Evolutionary conservation across 1,140 invertebrate species (phyloP).

Genomic region (Archegozetes longisetosus): DNA sequence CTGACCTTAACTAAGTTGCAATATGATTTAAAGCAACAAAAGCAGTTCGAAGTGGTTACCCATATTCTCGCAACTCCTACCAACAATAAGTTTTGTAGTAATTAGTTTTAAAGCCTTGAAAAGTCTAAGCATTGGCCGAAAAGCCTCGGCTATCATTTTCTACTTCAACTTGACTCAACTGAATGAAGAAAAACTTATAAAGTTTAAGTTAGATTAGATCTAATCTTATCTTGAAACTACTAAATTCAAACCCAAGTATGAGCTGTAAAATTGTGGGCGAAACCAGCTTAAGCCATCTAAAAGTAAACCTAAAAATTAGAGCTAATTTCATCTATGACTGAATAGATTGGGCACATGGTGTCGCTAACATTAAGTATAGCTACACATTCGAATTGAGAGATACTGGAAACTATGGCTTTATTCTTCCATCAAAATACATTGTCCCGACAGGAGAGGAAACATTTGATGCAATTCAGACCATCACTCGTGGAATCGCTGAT

Average conservation of each 20-base stretch:
- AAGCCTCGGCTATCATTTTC: too few relatives aligned
- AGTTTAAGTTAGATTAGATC: too few relatives aligned
- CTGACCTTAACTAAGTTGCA: too few relatives aligned
- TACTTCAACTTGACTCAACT: too few relatives aligned
- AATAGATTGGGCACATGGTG: slow-evolving; percentile 29
- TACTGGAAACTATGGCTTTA: slow-evolving; percentile 32
- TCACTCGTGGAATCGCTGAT: slow-evolving; percentile 3
- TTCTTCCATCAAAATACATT: slow-evolving; percentile 31
- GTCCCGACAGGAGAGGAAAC: slow-evolving; percentile 34
- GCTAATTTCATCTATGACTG: neutral
- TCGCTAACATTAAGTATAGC: slow-evolving; percentile 29
- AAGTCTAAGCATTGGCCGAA: too few relatives aligned
- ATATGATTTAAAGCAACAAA: too few relatives aligned
- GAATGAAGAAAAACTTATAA: slow-evolving; percentile 1
- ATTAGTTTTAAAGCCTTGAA: too few relatives aligned
- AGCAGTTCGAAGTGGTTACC: too few relatives aligned
- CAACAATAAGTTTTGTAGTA: too few relatives aligned
- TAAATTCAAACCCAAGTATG: too few relatives aligned
- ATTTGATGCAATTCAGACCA: slow-evolving; percentile 5
- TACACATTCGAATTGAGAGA: slow-evolving; percentile 33
- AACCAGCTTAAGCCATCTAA: neutral
- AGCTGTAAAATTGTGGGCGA: neutral
- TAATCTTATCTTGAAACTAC: too few relatives aligned
- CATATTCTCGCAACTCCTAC: too few relatives aligned
- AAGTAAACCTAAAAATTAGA: neutral